These are phyloP conservation scores for Steinernema carpocapsae DNA, from an alignment of 2,888 invertebrate species.

Conservation along the genomic window DNA sequence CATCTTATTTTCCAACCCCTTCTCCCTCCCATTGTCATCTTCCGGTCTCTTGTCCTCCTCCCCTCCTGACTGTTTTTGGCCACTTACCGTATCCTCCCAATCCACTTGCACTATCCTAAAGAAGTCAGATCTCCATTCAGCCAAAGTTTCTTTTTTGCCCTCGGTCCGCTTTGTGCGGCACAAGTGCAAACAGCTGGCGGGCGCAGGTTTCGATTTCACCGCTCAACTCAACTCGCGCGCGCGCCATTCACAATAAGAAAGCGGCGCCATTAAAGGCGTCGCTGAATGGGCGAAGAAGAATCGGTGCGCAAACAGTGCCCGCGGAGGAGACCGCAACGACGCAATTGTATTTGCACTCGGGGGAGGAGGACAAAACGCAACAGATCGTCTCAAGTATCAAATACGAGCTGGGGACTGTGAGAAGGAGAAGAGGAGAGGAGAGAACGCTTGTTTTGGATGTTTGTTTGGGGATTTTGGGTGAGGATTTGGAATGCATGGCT, in stretches of 20 bases:
- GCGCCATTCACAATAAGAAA: constrained; percentile 2
- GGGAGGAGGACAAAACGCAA: not conserved
- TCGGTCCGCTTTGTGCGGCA: no score
- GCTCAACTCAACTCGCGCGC: no score
- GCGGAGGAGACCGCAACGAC: no score
- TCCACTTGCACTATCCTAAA: no score
- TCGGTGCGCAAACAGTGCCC: constrained; percentile 23
- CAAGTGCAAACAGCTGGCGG: not conserved
- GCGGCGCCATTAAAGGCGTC: constrained; percentile 26
- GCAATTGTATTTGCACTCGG: constrained; percentile 21
- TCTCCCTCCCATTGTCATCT: no score
- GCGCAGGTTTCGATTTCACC: not conserved
- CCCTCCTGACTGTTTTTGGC: no score
- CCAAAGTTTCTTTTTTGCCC: no score
- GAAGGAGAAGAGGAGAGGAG: no score
- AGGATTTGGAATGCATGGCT: not conserved
- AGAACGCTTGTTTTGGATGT: not conserved
- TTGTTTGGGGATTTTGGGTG: constrained; percentile 1
- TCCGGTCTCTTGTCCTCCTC: no score
- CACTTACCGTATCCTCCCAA: no score
- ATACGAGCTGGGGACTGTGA: not conserved
- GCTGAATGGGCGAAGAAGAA: not conserved
- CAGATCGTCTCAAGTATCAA: constrained; percentile 9
- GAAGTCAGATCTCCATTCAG: no score
- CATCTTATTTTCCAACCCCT: no score